phyloP scores from a whole-genome alignment of 2,113 vertebrate genomes.

The Platanista minor region DNA sequence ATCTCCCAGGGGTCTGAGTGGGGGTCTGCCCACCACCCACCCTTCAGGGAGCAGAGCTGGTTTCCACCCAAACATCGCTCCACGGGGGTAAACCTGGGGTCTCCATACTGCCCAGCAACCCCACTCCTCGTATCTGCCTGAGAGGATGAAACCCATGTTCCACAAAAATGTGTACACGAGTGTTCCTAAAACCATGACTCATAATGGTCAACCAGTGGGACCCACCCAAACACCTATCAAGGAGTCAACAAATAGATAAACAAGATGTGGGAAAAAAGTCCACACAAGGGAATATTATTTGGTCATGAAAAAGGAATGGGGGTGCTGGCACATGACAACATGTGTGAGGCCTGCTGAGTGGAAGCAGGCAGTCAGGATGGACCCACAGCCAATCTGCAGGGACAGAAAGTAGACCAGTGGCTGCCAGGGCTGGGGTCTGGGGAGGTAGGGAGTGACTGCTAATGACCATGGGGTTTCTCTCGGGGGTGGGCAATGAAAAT shows the following conservation, averaged over 20 bases:
- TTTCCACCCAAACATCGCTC: not conserved
- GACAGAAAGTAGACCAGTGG: not conserved
- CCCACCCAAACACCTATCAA: not conserved
- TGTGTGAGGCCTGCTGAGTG: accelerated
- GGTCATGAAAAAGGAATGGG: not conserved
- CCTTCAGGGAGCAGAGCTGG: not conserved
- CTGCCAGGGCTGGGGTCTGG: not conserved
- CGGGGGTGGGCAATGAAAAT: not conserved
- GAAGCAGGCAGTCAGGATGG: accelerated
- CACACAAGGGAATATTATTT: no score
- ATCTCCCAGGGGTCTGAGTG: not conserved
- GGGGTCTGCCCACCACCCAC: not conserved
- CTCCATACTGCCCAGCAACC: not conserved
- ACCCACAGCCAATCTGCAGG: not conserved
- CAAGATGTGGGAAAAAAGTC: no score
- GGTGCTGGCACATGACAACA: no score
- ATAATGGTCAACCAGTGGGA: not conserved
- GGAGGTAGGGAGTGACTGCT: not conserved
- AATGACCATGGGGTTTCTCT: not conserved
- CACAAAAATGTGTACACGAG: not conserved
- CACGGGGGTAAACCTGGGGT: not conserved
- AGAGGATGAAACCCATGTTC: not conserved
- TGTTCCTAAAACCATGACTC: not conserved
- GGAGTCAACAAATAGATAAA: not conserved
- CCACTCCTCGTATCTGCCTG: not conserved